Percentiles rank a stretch among this genome's conserved stretches.
These are phyloP conservation scores for Achroia grisella DNA, from an alignment of 1,140 invertebrate species.

Conservation along the genomic window DNA sequence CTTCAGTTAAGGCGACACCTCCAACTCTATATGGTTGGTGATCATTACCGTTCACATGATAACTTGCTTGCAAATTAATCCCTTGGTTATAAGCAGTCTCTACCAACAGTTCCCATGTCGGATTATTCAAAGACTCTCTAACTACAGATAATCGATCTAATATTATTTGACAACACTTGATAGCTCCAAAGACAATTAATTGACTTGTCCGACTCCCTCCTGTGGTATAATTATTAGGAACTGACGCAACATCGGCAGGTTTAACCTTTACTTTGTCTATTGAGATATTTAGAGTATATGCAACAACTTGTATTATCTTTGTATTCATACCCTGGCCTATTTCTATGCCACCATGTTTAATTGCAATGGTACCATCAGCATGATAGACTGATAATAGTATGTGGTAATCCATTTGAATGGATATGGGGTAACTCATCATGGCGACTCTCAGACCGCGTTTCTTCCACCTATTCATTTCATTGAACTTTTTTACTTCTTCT, in stretches of 20 bases:
- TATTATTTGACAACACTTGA: slow-evolving; percentile 77
- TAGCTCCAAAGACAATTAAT: slow-evolving; percentile 67
- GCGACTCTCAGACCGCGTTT: slow-evolving; percentile 81
- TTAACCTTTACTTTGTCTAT: slow-evolving; percentile 81
- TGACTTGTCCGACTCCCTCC: slow-evolving; percentile 74
- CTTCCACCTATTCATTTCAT: slow-evolving; percentile 82
- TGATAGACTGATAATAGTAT: slow-evolving; percentile 81
- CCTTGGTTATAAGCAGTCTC: slow-evolving; percentile 66
- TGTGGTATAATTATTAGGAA: slow-evolving; percentile 74
- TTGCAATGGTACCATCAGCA: slow-evolving; percentile 83
- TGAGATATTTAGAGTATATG: slow-evolving; percentile 81
- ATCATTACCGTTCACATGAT: slow-evolving; percentile 59
- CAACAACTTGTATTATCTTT: slow-evolving; percentile 79
- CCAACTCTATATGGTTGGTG: slow-evolving; percentile 75
- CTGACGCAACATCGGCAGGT: slow-evolving; percentile 55
- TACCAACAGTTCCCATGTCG: slow-evolving; percentile 77
- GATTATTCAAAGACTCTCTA: slow-evolving; percentile 67
- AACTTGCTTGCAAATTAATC: slow-evolving; percentile 78
- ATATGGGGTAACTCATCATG: slow-evolving; percentile 76
- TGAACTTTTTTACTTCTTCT: slow-evolving; percentile 75
- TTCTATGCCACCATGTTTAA: slow-evolving; percentile 86
- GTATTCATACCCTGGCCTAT: slow-evolving; percentile 85
- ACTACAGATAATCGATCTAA: slow-evolving; percentile 75
- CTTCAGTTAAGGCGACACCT: slow-evolving; percentile 77
- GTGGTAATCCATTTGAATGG: slow-evolving; percentile 69